phyloP scores from a whole-genome alignment of 2,888 invertebrate species.

The Tenodera sinensis region DNA sequence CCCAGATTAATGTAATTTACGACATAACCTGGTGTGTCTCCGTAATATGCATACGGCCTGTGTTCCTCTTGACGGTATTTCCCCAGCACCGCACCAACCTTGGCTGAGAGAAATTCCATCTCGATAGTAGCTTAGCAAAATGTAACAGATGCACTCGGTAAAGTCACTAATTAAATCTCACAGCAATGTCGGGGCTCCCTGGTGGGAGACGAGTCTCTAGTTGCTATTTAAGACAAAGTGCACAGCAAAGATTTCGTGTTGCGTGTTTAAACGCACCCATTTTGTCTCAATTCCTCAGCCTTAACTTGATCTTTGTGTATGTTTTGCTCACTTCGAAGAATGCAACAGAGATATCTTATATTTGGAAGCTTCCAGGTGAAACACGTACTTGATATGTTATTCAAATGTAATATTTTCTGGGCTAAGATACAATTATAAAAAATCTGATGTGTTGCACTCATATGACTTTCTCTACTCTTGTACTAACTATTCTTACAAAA shows the following conservation, averaged over 20 bases:
- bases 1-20: constrained; percentile 9
- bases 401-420: no score
- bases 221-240: not conserved
- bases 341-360: no score
- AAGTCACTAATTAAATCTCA: not conserved
- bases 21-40: not conserved
- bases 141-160: not conserved
- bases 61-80: not conserved
- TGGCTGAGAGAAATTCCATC: not conserved
- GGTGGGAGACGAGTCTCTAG: not conserved
- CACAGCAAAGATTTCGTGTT: not conserved
- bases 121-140: not conserved
- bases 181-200: not conserved
- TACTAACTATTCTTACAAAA: no score
- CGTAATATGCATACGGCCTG: not conserved
- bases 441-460: no score
- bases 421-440: no score
- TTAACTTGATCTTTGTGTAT: not conserved
- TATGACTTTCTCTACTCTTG: no score
- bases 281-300: not conserved
- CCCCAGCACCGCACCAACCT: not conserved
- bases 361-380: no score
- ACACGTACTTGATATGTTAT: no score
- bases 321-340: not conserved
- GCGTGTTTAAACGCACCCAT: not conserved